Conservation (phyloP, 2,113 vertebrate species). For the Zosterops borbonicus region DNA sequence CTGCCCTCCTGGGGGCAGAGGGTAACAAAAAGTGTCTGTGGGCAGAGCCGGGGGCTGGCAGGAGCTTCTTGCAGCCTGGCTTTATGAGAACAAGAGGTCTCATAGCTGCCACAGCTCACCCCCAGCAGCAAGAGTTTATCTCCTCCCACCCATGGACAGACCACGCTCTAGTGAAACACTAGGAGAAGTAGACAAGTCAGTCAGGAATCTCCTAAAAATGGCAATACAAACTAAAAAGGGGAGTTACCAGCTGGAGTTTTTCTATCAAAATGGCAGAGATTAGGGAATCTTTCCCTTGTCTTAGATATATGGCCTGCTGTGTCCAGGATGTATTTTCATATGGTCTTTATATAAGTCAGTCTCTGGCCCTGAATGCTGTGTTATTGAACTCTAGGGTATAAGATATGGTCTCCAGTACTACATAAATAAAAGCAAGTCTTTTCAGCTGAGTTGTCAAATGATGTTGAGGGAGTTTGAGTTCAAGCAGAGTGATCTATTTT, state of each 20-base stretch:
- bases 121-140: neutral
- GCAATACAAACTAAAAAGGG: neutral
- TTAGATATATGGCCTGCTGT: neutral
- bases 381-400: constrained; percentile 10
- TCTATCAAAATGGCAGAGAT: neutral
- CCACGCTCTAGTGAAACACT: neutral
- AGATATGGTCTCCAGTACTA: neutral
- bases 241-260: neutral
- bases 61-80: neutral
- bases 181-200: neutral
- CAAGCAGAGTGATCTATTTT: neutral
- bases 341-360: neutral
- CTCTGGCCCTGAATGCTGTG: neutral
- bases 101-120: accelerated
- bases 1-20: neutral
- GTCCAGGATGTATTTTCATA: neutral
- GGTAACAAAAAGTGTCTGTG: accelerated
- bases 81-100: accelerated
- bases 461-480: neutral
- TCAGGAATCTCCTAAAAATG: neutral
- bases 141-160: neutral
- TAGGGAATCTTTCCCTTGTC: neutral
- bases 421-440: neutral
- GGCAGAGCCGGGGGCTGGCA: neutral
- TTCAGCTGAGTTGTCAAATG: neutral